Evolutionary conservation across 2,888 invertebrate genomes (phyloP).

Genomic region (Plebejus anna): DNA sequence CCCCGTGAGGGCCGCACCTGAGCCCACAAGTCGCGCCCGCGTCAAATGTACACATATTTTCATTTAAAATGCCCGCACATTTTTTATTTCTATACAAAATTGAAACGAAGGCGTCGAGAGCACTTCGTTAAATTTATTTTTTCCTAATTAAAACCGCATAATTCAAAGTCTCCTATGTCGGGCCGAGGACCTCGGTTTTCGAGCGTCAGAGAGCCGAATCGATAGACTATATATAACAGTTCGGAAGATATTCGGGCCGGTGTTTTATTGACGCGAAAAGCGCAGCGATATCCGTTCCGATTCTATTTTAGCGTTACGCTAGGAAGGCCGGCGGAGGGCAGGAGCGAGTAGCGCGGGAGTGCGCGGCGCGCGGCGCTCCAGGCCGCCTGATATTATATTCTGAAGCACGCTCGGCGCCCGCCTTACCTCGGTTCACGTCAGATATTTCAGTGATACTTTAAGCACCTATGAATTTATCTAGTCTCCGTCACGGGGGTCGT

Average conservation of each 20-base stretch:
- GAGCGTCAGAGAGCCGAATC: conserved; percentile 55
- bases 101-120: conserved; percentile 11
- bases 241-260: conserved; percentile 60
- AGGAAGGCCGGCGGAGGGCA: conserved; percentile 55
- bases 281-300: conserved; percentile 58
- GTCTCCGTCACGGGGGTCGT: conserved; percentile 68
- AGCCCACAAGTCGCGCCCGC: conserved; percentile 43
- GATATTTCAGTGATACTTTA: conserved; percentile 78
- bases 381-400: conserved; percentile 77
- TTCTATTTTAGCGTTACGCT: conserved; percentile 76
- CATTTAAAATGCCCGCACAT: background rate
- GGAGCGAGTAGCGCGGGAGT: conserved; percentile 49
- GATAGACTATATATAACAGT: conserved; percentile 62
- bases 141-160: conserved; percentile 16
- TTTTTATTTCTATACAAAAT: conserved; percentile 7
- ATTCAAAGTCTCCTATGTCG: background rate
- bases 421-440: conserved; percentile 73
- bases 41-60: conserved; percentile 14
- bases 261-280: conserved; percentile 72
- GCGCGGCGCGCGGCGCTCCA: conserved; percentile 69
- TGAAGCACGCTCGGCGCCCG: conserved; percentile 74
- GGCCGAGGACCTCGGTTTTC: conserved; percentile 49
- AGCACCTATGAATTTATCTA: conserved; percentile 75
- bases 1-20: conserved; percentile 53
- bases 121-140: conserved; percentile 14